A percentile compares a stretch with the other conserved stretches of the same genome.
phyloP scores from a whole-genome alignment of 2,888 invertebrate species.

The Standfussiana lucernea region DNA sequence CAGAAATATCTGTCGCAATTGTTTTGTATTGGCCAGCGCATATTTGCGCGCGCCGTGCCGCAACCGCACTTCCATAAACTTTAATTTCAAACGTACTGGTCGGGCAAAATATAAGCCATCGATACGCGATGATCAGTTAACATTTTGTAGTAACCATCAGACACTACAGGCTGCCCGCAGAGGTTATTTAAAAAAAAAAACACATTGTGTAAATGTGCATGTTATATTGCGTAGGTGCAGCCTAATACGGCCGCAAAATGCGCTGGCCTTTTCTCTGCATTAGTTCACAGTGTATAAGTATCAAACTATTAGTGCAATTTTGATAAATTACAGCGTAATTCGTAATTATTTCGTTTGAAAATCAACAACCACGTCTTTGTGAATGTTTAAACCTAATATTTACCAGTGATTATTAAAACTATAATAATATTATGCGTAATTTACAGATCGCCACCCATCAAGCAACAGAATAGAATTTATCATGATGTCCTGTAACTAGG shows the following conservation, averaged over 20 bases:
- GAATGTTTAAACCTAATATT: slow-evolving; percentile 32
- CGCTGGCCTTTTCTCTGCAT: slow-evolving; percentile 2
- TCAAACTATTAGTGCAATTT: slow-evolving; percentile 9
- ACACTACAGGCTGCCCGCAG: background rate
- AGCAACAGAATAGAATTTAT: slow-evolving; percentile 2
- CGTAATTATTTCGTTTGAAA: slow-evolving; percentile 29
- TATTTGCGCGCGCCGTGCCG: background rate
- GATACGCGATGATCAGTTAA: background rate
- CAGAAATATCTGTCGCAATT: background rate
- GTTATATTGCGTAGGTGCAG: background rate
- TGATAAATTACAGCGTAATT: slow-evolving; percentile 15
- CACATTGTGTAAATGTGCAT: too few species aligned
- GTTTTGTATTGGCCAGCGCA: background rate
- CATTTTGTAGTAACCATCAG: background rate
- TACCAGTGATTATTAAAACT: slow-evolving; percentile 32
- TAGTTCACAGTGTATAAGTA: slow-evolving; percentile 1
- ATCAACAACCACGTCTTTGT: slow-evolving; percentile 50
- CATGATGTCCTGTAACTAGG: background rate
- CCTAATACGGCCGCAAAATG: background rate
- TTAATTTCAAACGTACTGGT: background rate
- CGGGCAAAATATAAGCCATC: background rate
- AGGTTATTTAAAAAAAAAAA: background rate
- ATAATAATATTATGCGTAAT: slow-evolving; percentile 44
- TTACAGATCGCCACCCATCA: slow-evolving; percentile 10
- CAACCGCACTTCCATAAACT: background rate